These are phyloP conservation scores for Amblyornis subalaris DNA, from an alignment of 2,113 vertebrate species.

Conservation along the genomic window DNA sequence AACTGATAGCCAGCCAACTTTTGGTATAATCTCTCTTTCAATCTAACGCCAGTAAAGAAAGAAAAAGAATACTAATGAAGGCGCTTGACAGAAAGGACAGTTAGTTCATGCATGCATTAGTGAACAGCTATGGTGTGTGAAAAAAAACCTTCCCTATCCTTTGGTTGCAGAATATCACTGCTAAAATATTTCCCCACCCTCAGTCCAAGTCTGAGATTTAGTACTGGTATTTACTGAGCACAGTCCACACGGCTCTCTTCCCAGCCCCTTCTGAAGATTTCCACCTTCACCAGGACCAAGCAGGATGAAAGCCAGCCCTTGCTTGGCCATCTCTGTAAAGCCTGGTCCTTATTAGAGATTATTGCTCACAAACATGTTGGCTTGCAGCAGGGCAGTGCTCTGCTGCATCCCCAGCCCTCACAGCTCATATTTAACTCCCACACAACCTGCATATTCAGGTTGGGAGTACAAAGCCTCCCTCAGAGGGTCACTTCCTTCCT, in stretches of 20 bases:
- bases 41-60: constrained; percentile 24
- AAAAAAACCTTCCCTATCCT: constrained; percentile 30
- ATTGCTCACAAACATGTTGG: neutral
- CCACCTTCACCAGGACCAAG: neutral
- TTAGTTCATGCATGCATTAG: constrained; percentile 59
- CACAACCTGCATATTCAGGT: constrained; percentile 17
- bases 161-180: constrained; percentile 31
- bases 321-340: neutral
- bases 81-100: constrained; percentile 52
- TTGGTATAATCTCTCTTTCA: constrained; percentile 28
- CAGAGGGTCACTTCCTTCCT: constrained; percentile 32
- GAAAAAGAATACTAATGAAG: constrained; percentile 62
- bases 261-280: neutral
- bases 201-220: neutral
- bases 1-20: constrained; percentile 49
- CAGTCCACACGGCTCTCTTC: neutral
- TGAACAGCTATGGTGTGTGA: constrained; percentile 48
- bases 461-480: constrained; percentile 3
- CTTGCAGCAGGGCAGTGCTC: neutral
- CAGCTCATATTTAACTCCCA: constrained; percentile 45
- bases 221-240: neutral
- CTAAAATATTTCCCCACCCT: constrained; percentile 1
- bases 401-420: constrained; percentile 11
- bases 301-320: constrained; percentile 12
- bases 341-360: neutral